phyloP scores from a whole-genome alignment of 2,113 vertebrate genomes.

The Gobius niger region DNA sequence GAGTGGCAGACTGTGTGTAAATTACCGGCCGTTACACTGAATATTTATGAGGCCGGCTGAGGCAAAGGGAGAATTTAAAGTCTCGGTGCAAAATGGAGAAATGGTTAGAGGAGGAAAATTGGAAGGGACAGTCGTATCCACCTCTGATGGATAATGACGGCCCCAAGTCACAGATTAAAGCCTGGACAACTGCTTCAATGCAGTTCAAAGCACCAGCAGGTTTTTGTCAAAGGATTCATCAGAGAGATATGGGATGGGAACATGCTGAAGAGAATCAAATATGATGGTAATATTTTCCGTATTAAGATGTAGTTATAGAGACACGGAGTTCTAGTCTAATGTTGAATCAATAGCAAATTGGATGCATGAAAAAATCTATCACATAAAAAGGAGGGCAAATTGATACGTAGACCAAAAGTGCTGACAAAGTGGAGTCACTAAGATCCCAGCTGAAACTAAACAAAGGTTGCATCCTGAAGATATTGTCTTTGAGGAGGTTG shows the following conservation, averaged over 20 bases:
- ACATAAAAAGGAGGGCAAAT: too few species aligned
- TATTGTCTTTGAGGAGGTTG: too few species aligned
- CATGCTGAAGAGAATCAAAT: conserved; percentile 15
- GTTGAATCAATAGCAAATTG: background rate
- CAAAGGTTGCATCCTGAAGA: too few species aligned
- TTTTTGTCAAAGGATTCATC: conserved; percentile 36
- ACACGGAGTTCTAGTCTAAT: background rate
- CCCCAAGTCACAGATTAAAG: conserved; percentile 61
- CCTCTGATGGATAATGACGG: conserved; percentile 69
- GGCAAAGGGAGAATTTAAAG: conserved; percentile 44
- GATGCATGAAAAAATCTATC: background rate
- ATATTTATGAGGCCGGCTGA: conserved; percentile 73
- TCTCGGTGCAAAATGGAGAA: conserved; percentile 39
- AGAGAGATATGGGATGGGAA: background rate
- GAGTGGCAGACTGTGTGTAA: conserved; percentile 57
- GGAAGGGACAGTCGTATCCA: conserved; percentile 59
- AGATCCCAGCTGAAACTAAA: too few species aligned
- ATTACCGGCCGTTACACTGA: conserved; percentile 51
- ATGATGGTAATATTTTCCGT: conserved; percentile 12
- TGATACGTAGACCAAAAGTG: too few species aligned
- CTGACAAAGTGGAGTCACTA: too few species aligned
- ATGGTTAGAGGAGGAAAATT: conserved; percentile 61
- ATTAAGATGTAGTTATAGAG: background rate
- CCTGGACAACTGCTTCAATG: conserved; percentile 54
- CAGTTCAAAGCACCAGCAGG: conserved; percentile 43